phyloP scores from a whole-genome alignment of 2,888 invertebrate species.

The Platycnemis pennipes region DNA sequence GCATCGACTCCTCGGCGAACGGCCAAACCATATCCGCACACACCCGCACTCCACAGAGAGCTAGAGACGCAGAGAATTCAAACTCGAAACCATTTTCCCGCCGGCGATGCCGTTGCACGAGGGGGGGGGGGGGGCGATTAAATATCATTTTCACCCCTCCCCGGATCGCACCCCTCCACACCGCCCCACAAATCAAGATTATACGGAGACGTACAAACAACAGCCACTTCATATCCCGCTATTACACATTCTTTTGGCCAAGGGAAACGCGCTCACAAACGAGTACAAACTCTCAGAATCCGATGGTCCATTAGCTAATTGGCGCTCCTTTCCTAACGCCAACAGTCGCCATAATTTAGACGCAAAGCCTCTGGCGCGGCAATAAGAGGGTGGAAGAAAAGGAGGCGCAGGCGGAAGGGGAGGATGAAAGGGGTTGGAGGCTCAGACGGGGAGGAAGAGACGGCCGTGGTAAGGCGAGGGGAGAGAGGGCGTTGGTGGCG shows the following conservation, averaged over 20 bases:
- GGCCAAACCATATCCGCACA: neutral
- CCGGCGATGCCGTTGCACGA: neutral
- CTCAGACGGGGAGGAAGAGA: neutral
- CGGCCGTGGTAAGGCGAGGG: neutral
- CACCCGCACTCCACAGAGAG: neutral
- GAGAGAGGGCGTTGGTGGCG: slow-evolving; percentile 33
- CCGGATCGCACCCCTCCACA: neutral
- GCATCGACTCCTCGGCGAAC: slow-evolving; percentile 7
- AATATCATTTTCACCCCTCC: neutral
- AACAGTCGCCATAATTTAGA: slow-evolving; percentile 61
- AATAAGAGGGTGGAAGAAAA: slow-evolving; percentile 44
- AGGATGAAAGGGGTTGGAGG: neutral
- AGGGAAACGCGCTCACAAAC: slow-evolving; percentile 2
- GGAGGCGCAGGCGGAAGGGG: slow-evolving; percentile 19
- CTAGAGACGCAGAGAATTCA: neutral
- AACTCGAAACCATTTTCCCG: neutral
- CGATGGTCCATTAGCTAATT: slow-evolving; percentile 66
- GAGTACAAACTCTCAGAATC: slow-evolving; percentile 55
- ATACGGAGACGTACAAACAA: neutral
- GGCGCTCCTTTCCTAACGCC: slow-evolving; percentile 39
- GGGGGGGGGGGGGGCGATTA: neutral
- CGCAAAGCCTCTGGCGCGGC: slow-evolving; percentile 45
- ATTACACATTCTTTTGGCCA: slow-evolving; percentile 37
- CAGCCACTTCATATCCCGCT: slow-evolving; percentile 42
- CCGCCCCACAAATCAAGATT: slow-evolving; percentile 16